These are phyloP conservation scores for Sarcophaga peregrina DNA, from an alignment of 1,140 invertebrate species.

Conservation along the genomic window DNA sequence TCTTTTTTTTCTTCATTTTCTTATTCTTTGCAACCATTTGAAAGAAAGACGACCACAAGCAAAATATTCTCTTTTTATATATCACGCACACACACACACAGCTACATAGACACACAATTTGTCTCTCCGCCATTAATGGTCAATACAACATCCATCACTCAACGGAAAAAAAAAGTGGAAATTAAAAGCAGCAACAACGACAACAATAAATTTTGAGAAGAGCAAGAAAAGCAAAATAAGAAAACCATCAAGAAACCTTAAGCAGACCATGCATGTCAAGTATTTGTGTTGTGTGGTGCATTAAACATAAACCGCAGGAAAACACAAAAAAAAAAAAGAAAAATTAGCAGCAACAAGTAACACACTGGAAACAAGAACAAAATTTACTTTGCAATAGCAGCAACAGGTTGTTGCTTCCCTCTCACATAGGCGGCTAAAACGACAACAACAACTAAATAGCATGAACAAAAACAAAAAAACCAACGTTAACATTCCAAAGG, in stretches of 20 bases:
- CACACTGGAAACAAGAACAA: neutral
- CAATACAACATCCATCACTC: too few species aligned
- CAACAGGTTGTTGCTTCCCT: conserved; percentile 6
- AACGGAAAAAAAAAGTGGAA: neutral
- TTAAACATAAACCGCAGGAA: neutral
- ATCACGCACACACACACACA: too few species aligned
- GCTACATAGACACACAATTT: too few species aligned
- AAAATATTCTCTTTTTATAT: too few species aligned
- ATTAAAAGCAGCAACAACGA: neutral
- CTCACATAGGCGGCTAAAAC: neutral
- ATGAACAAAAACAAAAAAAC: neutral
- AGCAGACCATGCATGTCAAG: conserved; percentile 10
- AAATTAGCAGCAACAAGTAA: conserved; percentile 5
- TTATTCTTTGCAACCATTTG: too few species aligned
- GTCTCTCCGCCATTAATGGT: too few species aligned
- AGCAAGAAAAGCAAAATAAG: neutral
- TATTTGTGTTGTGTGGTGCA: neutral
- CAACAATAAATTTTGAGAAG: neutral
- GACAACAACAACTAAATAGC: neutral
- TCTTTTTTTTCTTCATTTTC: neutral
- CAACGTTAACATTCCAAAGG: neutral
- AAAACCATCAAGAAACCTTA: conserved; percentile 17
- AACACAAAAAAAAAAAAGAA: too few species aligned
- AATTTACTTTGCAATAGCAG: neutral
- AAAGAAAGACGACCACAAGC: too few species aligned